Evolutionary conservation across 2,888 invertebrate genomes (phyloP), one percentile per base, ranked within the genome.

Genomic region (Mantis religiosa): DNA sequence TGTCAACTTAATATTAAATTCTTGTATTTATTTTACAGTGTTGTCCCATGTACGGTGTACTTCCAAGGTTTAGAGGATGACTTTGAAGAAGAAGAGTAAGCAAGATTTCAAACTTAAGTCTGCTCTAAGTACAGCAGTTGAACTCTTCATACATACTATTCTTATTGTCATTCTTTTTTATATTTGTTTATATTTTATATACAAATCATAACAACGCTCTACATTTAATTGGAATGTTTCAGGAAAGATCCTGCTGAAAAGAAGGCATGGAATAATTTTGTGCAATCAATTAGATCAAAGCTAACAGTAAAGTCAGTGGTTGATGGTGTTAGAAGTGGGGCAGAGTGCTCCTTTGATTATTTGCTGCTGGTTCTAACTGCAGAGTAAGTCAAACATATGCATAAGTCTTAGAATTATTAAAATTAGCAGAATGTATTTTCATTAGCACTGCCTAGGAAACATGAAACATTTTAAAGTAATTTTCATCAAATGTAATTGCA

Each of bases 301-400:
- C 93, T 97, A 91, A 97, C 97, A 3, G 97, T 97, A 82, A 96
- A 97, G 91, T 97, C 97, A 93, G 97, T 98, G 0, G 97, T 98
- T 1, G 97, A 97, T 91, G 96, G 97, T 15, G 97, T 94, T 2
- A 93, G 95, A 89, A 94, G 95, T 27, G 97, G 97, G n/a, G 97
- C 97, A 41, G 95, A 96, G 91, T 93, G 97, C 85, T 97, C 97
- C 1, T 98, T 98, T 92, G 98, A 98, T 93, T 98, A 96, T 92
- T 94, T 97, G 25, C 94, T 97, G 90, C 94, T 97, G 89, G 96
- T 97, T 90, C 94, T 97, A 90, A 96, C 97, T 54, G 97, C 97
- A 86, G 97, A 97, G 97, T 97, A 94, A 95, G 95, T 94, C 28
- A 87, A 82, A 7, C 7, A 41, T 1, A 41, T 9, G 12, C 8